These are phyloP conservation scores for Pheucticus melanocephalus DNA, from an alignment of 2,113 vertebrate genomes.

Conservation along the genomic window DNA sequence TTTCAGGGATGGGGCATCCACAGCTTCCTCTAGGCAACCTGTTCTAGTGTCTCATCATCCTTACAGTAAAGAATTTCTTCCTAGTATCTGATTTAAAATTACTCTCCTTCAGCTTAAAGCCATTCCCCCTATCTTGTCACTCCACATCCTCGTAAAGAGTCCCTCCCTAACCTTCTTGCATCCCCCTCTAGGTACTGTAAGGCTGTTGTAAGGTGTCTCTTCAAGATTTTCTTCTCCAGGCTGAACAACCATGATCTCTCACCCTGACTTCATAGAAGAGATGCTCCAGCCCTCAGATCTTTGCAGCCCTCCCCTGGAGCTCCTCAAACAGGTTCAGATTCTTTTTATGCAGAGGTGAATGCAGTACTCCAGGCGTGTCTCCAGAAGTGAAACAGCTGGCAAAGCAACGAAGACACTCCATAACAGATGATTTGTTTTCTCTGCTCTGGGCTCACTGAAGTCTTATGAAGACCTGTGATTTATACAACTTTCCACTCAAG, in stretches of 20 bases:
- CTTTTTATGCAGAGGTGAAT: not conserved
- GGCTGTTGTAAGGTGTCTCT: not conserved
- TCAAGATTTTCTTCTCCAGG: not conserved
- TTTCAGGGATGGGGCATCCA: not conserved
- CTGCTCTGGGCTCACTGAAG: not conserved
- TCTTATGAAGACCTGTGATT: not conserved
- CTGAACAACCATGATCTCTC: not conserved
- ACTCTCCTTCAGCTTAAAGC: not conserved
- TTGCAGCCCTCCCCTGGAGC: not conserved
- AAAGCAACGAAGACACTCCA: fast-evolving
- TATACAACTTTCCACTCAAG: not conserved
- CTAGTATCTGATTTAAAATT: not conserved
- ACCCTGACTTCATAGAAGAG: not conserved
- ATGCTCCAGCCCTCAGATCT: not conserved
- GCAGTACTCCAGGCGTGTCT: not conserved
- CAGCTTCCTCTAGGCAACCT: not conserved
- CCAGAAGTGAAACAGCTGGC: not conserved
- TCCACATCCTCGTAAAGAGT: not conserved
- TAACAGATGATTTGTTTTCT: not conserved
- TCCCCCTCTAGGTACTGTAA: not conserved
- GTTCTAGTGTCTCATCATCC: not conserved
- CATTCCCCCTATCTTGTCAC: not conserved
- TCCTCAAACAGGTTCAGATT: not conserved
- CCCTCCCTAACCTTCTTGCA: not conserved
- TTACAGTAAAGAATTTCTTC: not conserved